Evolutionary conservation across 2,797 vertebrate genomes (phyloP).

Genomic region (Taenioides sp.): DNA sequence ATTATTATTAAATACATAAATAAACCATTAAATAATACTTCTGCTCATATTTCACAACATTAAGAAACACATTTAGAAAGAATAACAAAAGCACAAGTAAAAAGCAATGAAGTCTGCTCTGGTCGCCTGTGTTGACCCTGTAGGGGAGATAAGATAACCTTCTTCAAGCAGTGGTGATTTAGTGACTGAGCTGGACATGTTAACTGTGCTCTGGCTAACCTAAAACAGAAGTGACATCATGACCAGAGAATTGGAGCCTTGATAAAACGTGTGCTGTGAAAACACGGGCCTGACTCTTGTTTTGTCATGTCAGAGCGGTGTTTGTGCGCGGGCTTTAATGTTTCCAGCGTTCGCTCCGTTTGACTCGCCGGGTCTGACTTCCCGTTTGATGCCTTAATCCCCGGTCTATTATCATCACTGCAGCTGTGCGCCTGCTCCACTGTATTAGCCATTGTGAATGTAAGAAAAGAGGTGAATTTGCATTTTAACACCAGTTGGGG

Average conservation of each 20-base stretch:
- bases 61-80: not conserved
- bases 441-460: constrained; percentile 12
- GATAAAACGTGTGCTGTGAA: constrained; percentile 49
- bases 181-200: constrained; percentile 43
- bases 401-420: not conserved
- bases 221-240: constrained; percentile 42
- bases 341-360: not conserved
- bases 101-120: constrained; percentile 9
- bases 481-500: not conserved
- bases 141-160: constrained; percentile 59
- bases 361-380: constrained; percentile 7
- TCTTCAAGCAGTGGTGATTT: constrained; percentile 15
- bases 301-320: constrained; percentile 39
- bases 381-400: constrained; percentile 26
- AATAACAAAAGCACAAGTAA: not conserved
- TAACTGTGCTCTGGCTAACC: constrained; percentile 37
- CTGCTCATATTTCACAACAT: not conserved
- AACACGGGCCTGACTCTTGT: constrained; percentile 47
- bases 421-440: not conserved
- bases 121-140: constrained; percentile 42
- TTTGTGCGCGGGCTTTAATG: constrained; percentile 9
- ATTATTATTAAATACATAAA: too few species aligned
- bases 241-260: constrained; percentile 32
- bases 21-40: too few species aligned
- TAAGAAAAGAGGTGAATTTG: not conserved